Percentiles rank a stretch among this genome's conserved stretches.
phyloP scores from a whole-genome alignment of 2,888 invertebrate species.

The Andrena bicolor region DNA sequence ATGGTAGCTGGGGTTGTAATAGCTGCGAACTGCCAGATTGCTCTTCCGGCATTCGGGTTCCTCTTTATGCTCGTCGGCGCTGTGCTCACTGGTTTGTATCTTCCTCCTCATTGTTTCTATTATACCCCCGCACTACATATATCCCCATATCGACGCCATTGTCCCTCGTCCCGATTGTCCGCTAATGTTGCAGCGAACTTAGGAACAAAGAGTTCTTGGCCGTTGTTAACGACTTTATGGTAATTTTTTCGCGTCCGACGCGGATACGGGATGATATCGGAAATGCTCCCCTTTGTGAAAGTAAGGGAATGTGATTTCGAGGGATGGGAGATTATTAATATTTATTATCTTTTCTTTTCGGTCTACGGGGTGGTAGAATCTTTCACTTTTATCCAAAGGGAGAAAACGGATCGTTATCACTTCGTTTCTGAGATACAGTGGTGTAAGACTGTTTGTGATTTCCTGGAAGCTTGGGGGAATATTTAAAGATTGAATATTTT shows the following conservation, averaged over 20 bases:
- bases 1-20: constrained; percentile 92
- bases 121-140: not conserved
- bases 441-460: too few relatives aligned
- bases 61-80: constrained; percentile 91
- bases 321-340: too few relatives aligned
- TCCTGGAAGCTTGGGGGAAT: too few relatives aligned
- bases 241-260: not conserved
- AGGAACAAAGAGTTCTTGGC: not conserved
- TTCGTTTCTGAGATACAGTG: too few relatives aligned
- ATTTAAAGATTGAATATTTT: too few relatives aligned
- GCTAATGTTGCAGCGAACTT: constrained; percentile 14
- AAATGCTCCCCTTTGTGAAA: not conserved
- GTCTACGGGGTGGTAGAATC: too few relatives aligned
- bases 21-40: constrained; percentile 92
- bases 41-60: constrained; percentile 91
- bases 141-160: constrained; percentile 17
- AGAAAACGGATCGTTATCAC: too few relatives aligned
- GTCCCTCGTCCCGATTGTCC: constrained; percentile 3
- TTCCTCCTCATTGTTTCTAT: constrained; percentile 24
- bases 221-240: not conserved
- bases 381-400: too few relatives aligned
- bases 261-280: not conserved
- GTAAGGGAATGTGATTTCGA: not conserved
- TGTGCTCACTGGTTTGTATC: constrained; percentile 89
- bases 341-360: too few relatives aligned